Evolutionary conservation across 2,888 invertebrate genomes (phyloP).

Genomic region (Ophraella communa): DNA sequence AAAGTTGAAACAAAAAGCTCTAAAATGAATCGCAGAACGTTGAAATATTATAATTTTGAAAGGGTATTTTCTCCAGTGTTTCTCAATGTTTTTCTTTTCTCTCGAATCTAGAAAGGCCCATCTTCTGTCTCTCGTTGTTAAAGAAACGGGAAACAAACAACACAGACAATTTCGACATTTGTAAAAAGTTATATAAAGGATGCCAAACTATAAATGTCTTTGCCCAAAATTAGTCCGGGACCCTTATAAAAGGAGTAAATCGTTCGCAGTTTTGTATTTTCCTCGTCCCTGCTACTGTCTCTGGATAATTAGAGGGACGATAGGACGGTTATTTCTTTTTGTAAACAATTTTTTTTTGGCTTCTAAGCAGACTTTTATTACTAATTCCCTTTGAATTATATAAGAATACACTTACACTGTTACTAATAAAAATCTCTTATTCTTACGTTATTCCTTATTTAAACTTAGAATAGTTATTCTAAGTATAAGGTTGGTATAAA

Average conservation of each 20-base stretch:
- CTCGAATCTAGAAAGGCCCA: slow-evolving; percentile 22
- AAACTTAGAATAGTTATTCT: too few species aligned
- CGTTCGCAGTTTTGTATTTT: slow-evolving; percentile 52
- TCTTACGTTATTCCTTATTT: too few species aligned
- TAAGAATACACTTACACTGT: too few species aligned
- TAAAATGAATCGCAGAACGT: slow-evolving; percentile 36
- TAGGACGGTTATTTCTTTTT: slow-evolving; percentile 12
- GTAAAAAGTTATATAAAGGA: slow-evolving; percentile 55
- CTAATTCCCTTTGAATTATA: neutral
- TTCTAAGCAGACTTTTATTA: neutral
- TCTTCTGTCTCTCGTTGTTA: slow-evolving; percentile 38
- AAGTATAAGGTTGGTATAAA: too few species aligned
- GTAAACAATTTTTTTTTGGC: slow-evolving; percentile 12
- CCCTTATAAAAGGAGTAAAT: slow-evolving; percentile 47
- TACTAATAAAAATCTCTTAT: too few species aligned
- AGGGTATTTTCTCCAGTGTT: slow-evolving; percentile 32
- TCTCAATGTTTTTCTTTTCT: slow-evolving; percentile 40
- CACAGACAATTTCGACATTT: slow-evolving; percentile 54
- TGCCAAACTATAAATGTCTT: slow-evolving; percentile 57
- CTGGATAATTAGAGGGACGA: slow-evolving; percentile 22
- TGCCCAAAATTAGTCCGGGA: slow-evolving; percentile 55
- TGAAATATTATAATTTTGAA: slow-evolving; percentile 44
- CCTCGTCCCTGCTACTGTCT: slow-evolving; percentile 40
- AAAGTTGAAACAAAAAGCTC: slow-evolving; percentile 40
- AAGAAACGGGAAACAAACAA: slow-evolving; percentile 47